Evolutionary conservation across 1,140 invertebrate genomes (phyloP), one percentile per base, ranked within the genome.

Genomic region (Leptinotarsa texana): DNA sequence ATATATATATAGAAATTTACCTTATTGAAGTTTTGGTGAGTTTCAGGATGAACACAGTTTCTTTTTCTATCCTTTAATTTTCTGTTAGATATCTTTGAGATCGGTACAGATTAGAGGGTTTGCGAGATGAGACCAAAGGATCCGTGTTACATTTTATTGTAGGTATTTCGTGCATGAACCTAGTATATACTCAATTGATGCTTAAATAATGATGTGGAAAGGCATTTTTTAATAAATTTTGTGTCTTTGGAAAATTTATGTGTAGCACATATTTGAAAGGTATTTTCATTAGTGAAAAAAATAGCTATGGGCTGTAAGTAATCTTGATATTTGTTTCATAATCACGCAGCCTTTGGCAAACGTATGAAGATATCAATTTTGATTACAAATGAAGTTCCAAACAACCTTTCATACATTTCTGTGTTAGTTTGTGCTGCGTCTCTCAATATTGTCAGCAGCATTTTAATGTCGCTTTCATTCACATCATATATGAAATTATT

Each of bases 161-260:
- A 73, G 71, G 61, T 73, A 73, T 73, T 49, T 73, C 63, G 63
- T 73, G 71, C 71, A 73, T 73, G 33, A 73, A 73, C 33, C 47
- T 70, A 70, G 33, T 69, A 48, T 70, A 61, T 70, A 70, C 69
- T 70, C 69, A 21, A 70, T 70, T 48, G 49, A 70, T 70, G 69
- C 69, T 70, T 70, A 57, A 21, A 21, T 42, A 57, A 57, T 61
- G 51, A 51, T 70, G 21, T 57, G 22, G 47, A 17, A n/a, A 61
- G 22, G 69, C 66, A 49, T 68, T 68, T 42, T 70, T 70, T 70
- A 15, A 57, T 70, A 13, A 57, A 49, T 68, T 48, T 70, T 51
- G 33, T 70, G 42, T 70, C 67, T 69, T 48, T 72, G 27, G 21
- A 22, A 27, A 72, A 22, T 65, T 21, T 65, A 62, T 65, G 71